Evolutionary conservation across 2,113 vertebrate genomes (phyloP).

Genomic region (Nettapus auritus): DNA sequence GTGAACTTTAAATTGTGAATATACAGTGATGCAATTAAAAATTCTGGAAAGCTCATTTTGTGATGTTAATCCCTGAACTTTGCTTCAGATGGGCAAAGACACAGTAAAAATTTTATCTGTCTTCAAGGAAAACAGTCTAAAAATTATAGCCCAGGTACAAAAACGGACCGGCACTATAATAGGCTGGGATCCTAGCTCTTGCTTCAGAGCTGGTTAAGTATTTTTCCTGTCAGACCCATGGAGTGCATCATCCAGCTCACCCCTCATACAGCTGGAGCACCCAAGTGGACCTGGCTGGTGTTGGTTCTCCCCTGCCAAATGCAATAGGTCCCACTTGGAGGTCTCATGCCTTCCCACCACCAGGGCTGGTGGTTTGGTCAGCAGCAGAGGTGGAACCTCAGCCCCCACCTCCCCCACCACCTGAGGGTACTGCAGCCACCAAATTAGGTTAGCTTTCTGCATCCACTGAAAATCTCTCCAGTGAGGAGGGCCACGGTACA

Average conservation of each 20-base stretch:
- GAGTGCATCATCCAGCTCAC: accelerated
- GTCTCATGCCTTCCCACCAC: neutral
- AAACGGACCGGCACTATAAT: neutral
- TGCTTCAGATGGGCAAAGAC: neutral
- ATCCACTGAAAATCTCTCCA: too few relatives aligned
- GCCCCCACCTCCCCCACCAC: too few relatives aligned
- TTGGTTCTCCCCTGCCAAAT: neutral
- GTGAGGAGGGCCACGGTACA: too few relatives aligned
- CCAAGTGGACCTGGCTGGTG: neutral
- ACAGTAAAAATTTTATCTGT: neutral
- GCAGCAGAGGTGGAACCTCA: too few relatives aligned
- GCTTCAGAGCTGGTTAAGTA: neutral
- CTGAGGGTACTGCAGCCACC: too few relatives aligned
- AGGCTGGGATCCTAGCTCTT: neutral
- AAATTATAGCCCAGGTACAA: neutral
- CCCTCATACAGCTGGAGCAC: neutral
- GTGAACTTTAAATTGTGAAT: conserved; percentile 20
- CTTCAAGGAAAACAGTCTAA: neutral
- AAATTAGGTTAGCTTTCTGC: too few relatives aligned
- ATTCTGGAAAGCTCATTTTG: neutral
- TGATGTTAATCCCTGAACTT: neutral
- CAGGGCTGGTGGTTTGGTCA: neutral
- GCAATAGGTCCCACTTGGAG: accelerated
- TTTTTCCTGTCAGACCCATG: neutral
- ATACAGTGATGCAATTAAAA: neutral